Conservation (phyloP, 1,140 invertebrate species). For the Aphis craccivora region DNA sequence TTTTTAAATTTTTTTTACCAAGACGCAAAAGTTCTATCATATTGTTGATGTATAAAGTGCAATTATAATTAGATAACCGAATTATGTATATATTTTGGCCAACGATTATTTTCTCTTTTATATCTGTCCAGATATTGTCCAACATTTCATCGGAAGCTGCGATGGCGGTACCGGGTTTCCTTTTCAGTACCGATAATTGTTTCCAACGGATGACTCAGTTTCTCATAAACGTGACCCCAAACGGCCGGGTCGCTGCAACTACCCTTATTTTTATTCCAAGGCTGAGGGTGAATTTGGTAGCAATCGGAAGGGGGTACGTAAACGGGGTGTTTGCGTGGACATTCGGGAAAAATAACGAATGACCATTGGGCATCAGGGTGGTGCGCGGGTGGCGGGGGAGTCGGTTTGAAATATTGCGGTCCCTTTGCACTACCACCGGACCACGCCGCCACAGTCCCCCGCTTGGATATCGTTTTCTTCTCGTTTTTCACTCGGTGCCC, state of each 20-base stretch:
- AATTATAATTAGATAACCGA: not conserved
- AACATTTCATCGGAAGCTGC: not conserved
- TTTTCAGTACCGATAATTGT: constrained; percentile 41
- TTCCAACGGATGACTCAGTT: constrained; percentile 58
- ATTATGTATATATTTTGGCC: not conserved
- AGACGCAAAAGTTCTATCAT: not conserved
- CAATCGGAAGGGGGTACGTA: constrained; percentile 55
- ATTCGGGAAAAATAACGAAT: constrained; percentile 58
- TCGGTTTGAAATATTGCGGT: constrained; percentile 56
- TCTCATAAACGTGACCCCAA: constrained; percentile 53
- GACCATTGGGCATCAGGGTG: constrained; percentile 38
- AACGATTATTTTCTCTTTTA: not conserved
- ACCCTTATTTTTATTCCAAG: constrained; percentile 55
- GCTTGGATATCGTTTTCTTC: constrained; percentile 57
- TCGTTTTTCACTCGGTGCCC: constrained; percentile 57
- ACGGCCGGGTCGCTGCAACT: constrained; percentile 29
- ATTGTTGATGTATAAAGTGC: not conserved
- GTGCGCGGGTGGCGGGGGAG: not conserved
- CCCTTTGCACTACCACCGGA: constrained; percentile 40
- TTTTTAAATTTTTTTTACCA: not conserved
- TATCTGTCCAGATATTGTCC: not conserved
- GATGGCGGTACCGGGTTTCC: not conserved
- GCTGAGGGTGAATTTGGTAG: constrained; percentile 32
- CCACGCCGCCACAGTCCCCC: not conserved
- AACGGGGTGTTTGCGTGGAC: constrained; percentile 58